Evolutionary conservation across 2,113 vertebrate genomes (phyloP), one percentile per base, ranked within the genome.

Genomic region (Vimba vimba): DNA sequence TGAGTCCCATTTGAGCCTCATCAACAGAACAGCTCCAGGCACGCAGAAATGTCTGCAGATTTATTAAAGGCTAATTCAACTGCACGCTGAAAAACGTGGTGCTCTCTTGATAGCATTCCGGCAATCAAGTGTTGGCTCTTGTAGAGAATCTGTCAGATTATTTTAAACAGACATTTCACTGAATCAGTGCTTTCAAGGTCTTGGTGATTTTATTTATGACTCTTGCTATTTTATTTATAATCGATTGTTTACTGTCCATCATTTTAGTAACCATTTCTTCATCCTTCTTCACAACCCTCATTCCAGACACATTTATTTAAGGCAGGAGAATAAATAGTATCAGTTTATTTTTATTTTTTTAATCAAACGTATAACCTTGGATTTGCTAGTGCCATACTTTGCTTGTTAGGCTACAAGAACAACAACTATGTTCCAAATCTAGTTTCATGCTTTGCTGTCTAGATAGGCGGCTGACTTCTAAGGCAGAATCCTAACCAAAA

Each of bases 11-110:
- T 80, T 27, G 33, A 66, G 39, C n/a, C 60, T 68, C 79, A 81
- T 66, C 43, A 81, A 66, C 39, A 64, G 39, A 81, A 81, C 39
- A 50, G 79, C 79, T 50, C 57, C 23, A 80, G 78, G 33, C 78
- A 64, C 33, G 25, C 8, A 10, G 60, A 68, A 81, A 81, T 68
- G 39, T 68, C 79, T 81, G 60, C 79, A 81, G 60, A 81, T 81
- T 81, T 81, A 66, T 81, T 81, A 68, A 81, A 81, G 19, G 60
- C 39, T 50, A 66, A 66, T 81, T 81, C 60, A 52, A 82, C 60
- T 52, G 43, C 17, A 82, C 62, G 47, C n/a, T 30, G 25, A 66
- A 68, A 82, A 59, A 59, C 0, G 11, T 36, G 12, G 21, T 13
- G 23, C 78, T 45, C 78, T 43, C 52, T 0, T 39, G 21, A 21